Percentiles rank a stretch among this genome's conserved stretches.
Conservation (phyloP, 1,140 invertebrate species). For the Tetragonula clypearis region DNA sequence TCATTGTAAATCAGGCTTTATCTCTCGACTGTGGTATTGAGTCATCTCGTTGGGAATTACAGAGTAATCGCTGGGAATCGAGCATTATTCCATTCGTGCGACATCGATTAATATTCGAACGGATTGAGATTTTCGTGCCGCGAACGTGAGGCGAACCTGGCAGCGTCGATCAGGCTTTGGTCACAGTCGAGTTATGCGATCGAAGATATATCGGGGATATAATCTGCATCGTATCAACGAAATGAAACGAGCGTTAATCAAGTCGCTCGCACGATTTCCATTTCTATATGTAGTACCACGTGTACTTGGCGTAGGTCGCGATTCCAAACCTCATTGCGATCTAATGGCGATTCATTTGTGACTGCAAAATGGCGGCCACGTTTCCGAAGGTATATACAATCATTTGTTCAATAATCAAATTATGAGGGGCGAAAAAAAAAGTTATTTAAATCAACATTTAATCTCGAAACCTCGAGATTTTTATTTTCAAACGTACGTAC, state of each 20-base stretch:
- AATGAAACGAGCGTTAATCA: neutral
- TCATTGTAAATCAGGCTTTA: conserved; percentile 15
- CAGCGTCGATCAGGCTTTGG: conserved; percentile 41
- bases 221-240: neutral
- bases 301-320: no score
- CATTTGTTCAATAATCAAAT: neutral
- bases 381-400: no score
- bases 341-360: no score
- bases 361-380: neutral
- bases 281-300: neutral
- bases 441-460: no score
- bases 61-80: conserved; percentile 3
- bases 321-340: no score
- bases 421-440: no score
- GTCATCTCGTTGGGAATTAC: conserved; percentile 1
- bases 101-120: conserved; percentile 30
- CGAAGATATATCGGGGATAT: no score
- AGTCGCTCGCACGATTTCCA: neutral
- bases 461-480: no score
- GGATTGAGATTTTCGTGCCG: conserved; percentile 22
- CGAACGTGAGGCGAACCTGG: neutral
- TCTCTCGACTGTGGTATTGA: conserved; percentile 4
- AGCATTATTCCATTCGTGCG: neutral
- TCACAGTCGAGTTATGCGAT: neutral
- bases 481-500: no score